These are phyloP conservation scores for Hippocampus zosterae DNA, from an alignment of 2,113 vertebrate species.

Conservation along the genomic window DNA sequence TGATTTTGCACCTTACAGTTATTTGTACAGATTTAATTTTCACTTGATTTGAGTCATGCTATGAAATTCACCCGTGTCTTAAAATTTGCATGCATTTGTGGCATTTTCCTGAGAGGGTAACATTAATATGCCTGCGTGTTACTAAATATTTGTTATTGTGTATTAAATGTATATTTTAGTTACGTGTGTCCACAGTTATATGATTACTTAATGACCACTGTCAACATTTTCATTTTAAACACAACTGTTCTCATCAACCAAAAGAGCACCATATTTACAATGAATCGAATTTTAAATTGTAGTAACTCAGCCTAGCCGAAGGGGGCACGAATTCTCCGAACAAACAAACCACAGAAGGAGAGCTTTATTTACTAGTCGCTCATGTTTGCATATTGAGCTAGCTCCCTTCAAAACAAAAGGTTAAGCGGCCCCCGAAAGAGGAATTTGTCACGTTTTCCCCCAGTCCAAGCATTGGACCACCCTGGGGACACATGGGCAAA, in stretches of 20 bases:
- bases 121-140: too few relatives aligned
- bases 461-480: background rate
- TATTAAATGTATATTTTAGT: background rate
- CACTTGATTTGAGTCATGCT: background rate
- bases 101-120: background rate
- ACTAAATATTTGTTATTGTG: background rate
- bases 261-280: too few relatives aligned
- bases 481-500: conserved; percentile 27
- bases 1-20: background rate
- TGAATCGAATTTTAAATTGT: background rate
- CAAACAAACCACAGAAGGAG: background rate
- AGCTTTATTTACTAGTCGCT: background rate
- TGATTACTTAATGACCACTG: background rate
- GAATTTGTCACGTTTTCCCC: background rate
- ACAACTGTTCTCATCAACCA: too few relatives aligned
- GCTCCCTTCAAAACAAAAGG: background rate
- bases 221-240: background rate
- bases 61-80: background rate
- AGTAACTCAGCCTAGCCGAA: background rate
- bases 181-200: background rate
- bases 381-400: background rate
- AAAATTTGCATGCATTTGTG: conserved; percentile 3
- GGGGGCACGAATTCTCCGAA: background rate
- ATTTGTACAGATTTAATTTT: background rate
- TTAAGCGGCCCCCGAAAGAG: background rate